These are phyloP conservation scores for Rotaria magnacalcarata DNA, from an alignment of 2,888 invertebrate genomes.

Conservation along the genomic window DNA sequence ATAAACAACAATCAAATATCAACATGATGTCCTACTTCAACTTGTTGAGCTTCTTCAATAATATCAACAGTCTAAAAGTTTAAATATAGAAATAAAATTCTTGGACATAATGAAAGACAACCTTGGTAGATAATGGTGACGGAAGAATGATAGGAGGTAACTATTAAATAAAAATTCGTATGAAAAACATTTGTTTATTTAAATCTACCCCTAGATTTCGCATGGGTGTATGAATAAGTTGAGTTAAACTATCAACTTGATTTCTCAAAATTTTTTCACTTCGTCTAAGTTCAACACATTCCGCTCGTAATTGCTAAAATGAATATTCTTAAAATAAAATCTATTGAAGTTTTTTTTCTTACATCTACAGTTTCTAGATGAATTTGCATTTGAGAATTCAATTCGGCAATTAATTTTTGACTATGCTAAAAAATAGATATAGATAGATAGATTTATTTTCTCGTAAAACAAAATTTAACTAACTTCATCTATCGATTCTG, in stretches of 20 bases:
- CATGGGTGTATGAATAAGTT: background rate
- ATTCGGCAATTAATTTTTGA: background rate
- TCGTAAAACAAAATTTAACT: background rate
- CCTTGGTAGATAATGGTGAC: background rate
- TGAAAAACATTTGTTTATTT: background rate
- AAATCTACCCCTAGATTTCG: background rate
- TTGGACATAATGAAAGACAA: background rate
- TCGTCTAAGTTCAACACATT: slow-evolving; percentile 27
- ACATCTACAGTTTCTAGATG: background rate
- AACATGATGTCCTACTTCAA: background rate
- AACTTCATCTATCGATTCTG: background rate
- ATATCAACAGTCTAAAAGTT: background rate
- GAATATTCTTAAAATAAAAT: no score
- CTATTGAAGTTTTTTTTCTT: background rate
- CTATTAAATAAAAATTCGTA: background rate
- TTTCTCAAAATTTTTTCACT: background rate
- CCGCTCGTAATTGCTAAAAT: slow-evolving; percentile 30
- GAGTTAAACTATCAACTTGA: background rate
- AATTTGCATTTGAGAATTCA: background rate
- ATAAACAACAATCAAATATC: no score
- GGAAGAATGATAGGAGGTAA: background rate
- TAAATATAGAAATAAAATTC: background rate
- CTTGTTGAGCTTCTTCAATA: background rate
- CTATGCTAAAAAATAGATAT: background rate
- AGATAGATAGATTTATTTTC: background rate